phyloP scores from a whole-genome alignment of 2,113 vertebrate species.

The Corythaeola cristata region DNA sequence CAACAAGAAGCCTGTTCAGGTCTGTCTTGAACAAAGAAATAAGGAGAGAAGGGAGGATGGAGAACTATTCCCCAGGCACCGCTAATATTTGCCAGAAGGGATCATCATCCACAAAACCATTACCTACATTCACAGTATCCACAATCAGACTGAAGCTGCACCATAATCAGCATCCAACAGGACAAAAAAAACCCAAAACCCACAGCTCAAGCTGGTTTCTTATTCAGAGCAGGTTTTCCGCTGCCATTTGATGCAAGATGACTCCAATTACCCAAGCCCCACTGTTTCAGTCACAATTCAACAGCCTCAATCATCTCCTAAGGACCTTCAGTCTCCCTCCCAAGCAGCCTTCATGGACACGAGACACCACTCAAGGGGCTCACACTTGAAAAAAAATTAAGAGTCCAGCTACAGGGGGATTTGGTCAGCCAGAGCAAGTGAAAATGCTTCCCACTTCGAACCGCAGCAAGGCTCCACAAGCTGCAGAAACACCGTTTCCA shows the following conservation, averaged over 20 bases:
- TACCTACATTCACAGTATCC: neutral
- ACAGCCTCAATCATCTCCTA: neutral
- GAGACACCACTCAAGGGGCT: neutral
- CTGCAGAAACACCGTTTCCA: neutral
- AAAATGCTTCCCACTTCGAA: neutral
- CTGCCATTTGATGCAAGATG: neutral
- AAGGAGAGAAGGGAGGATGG: neutral
- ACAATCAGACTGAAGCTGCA: neutral
- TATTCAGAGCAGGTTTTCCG: neutral
- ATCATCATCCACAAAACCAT: neutral
- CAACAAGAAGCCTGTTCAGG: neutral
- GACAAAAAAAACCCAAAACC: neutral
- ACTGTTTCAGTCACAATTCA: neutral
- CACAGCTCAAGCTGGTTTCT: neutral
- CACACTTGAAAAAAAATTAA: neutral
- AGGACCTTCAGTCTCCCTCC: neutral
- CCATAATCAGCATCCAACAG: rapidly evolving
- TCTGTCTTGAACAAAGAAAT: neutral
- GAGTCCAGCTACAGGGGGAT: rapidly evolving
- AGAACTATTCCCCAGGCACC: neutral
- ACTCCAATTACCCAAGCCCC: neutral
- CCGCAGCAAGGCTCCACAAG: neutral
- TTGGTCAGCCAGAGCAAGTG: neutral
- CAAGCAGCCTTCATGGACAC: neutral
- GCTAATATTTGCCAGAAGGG: neutral